Percentiles rank a stretch among this genome's conserved stretches.
Evolutionary conservation across 2,888 invertebrate genomes (phyloP).

Genomic region (Andricus quercusramuli): DNA sequence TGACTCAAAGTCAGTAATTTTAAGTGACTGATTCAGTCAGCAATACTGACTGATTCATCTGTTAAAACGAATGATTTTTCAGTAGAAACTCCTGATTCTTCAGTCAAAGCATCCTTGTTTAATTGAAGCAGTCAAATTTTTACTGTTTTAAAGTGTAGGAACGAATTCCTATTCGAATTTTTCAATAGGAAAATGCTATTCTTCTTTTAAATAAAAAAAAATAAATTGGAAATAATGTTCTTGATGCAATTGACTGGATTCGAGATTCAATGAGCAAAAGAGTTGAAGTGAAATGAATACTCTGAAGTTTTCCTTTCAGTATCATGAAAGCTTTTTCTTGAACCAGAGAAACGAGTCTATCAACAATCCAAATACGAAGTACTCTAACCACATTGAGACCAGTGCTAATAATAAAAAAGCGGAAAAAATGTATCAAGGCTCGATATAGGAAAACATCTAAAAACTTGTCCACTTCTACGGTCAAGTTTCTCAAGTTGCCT

Average conservation of each 20-base stretch:
- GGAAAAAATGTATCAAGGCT: conserved; percentile 13
- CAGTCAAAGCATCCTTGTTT: no score
- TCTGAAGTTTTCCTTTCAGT: not conserved
- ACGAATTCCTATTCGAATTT: no score
- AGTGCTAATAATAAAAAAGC: conserved; percentile 8
- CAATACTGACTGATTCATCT: no score
- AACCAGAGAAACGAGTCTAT: conserved; percentile 58
- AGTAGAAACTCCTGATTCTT: no score
- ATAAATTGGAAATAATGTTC: no score
- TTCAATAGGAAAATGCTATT: no score
- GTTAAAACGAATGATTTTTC: no score
- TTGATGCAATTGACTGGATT: not conserved
- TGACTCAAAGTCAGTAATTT: no score
- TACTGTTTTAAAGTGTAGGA: no score
- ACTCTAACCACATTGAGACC: conserved; percentile 51
- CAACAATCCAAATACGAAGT: conserved; percentile 66
- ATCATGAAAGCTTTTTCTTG: conserved; percentile 22
- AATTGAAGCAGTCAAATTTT: no score
- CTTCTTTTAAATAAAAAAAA: no score
- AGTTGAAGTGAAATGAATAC: conserved; percentile 22
- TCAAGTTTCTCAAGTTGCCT: not conserved
- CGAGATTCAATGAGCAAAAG: conserved; percentile 7
- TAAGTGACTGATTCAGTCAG: no score
- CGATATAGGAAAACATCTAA: conserved; percentile 26
- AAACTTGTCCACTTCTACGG: conserved; percentile 25